These are phyloP conservation scores for Dendroctonus valens DNA, from an alignment of 1,140 invertebrate species.

Conservation along the genomic window DNA sequence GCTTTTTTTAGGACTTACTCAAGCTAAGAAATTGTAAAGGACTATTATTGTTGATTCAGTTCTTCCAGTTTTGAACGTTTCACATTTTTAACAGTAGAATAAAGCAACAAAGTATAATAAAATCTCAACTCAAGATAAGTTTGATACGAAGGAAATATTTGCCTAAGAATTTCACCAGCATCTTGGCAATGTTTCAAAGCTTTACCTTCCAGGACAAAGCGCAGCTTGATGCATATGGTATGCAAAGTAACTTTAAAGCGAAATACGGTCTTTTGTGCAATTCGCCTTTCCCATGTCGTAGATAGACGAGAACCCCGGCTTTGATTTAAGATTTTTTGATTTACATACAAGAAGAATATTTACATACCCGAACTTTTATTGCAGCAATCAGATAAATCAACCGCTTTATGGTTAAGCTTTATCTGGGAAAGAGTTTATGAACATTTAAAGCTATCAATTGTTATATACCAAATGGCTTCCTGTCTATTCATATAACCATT, in stretches of 20 bases:
- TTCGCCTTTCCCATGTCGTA: constrained; percentile 1
- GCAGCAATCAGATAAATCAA: not conserved
- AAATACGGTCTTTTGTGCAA: constrained; percentile 12
- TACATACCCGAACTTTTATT: constrained; percentile 10
- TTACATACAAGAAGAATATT: constrained; percentile 17
- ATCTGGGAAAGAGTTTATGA: not conserved
- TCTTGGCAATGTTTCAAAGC: not conserved
- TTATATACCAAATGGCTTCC: no score
- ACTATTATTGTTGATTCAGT: no score
- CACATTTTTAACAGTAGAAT: no score
- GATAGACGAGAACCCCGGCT: constrained; percentile 1
- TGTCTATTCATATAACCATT: no score
- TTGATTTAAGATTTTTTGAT: constrained; percentile 15
- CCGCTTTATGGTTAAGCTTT: not conserved
- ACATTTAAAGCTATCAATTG: no score
- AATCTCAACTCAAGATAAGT: no score
- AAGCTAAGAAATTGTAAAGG: no score
- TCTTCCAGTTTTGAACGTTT: no score
- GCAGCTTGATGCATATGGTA: constrained; percentile 2
- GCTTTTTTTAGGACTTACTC: no score
- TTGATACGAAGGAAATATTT: not conserved
- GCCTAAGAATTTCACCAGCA: not conserved
- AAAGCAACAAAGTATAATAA: no score
- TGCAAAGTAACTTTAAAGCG: constrained; percentile 3
- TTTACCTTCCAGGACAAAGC: not conserved